Conservation (phyloP, 2,888 invertebrate species). For the Patella depressa region DNA sequence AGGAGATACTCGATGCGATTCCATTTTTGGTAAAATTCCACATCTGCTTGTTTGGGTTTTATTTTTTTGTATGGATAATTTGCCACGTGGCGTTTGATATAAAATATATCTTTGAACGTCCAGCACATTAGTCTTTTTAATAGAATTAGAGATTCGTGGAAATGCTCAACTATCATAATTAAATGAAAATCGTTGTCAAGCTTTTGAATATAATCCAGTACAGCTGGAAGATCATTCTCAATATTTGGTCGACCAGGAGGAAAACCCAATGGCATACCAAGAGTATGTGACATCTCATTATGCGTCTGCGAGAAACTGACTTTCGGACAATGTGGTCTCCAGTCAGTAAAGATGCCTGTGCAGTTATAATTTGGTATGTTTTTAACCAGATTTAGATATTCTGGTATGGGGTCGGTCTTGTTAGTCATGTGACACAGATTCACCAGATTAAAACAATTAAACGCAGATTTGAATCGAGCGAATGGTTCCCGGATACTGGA, state of each 20-base stretch:
- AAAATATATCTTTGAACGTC: conserved; percentile 65
- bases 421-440: conserved; percentile 47
- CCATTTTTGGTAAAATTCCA: conserved; percentile 56
- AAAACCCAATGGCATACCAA: conserved; percentile 66
- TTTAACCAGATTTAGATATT: conserved; percentile 56
- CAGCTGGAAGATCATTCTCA: conserved; percentile 34
- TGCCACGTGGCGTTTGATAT: conserved; percentile 49
- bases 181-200: conserved; percentile 59
- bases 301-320: conserved; percentile 61
- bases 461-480: conserved; percentile 61
- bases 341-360: conserved; percentile 36
- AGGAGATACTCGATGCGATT: conserved; percentile 62
- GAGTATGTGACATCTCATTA: conserved; percentile 64
- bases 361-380: conserved; percentile 57
- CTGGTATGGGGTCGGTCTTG: conserved; percentile 41
- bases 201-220: conserved; percentile 48
- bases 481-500: conserved; percentile 66
- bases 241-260: conserved; percentile 50
- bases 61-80: conserved; percentile 35
- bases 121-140: conserved; percentile 67
- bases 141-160: conserved; percentile 67
- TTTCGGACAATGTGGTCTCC: conserved; percentile 57
- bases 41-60: conserved; percentile 21
- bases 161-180: conserved; percentile 67
- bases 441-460: conserved; percentile 62